Evolutionary conservation across 2,113 vertebrate species (phyloP).

Genomic region (Pseudonaja textilis): DNA sequence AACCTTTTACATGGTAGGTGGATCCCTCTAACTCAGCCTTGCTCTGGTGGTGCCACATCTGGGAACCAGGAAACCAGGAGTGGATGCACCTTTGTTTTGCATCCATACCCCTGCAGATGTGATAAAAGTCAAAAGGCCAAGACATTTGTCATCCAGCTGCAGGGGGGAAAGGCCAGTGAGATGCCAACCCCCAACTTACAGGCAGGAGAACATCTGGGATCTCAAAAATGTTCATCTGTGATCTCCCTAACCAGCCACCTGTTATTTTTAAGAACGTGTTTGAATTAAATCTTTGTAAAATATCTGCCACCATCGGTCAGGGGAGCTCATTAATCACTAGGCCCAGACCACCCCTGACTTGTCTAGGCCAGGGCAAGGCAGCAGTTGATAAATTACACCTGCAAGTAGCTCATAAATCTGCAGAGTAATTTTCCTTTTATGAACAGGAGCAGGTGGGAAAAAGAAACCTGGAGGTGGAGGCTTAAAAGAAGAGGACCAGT

Average conservation of each 20-base stretch:
- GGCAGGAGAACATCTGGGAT: background rate
- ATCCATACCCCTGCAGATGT: background rate
- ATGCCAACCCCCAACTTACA: conserved; percentile 32
- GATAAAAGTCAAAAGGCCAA: background rate
- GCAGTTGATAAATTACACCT: conserved; percentile 64
- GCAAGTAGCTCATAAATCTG: conserved; percentile 68
- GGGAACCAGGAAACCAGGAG: background rate
- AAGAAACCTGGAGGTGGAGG: conserved; percentile 32
- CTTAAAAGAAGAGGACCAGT: conserved; percentile 8
- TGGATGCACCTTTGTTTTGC: background rate
- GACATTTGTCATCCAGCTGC: background rate
- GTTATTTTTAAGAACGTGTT: conserved; percentile 62
- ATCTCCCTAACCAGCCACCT: conserved; percentile 40
- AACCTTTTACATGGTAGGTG: background rate
- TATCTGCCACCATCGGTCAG: conserved; percentile 49
- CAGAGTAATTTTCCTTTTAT: conserved; percentile 64
- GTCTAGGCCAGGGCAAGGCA: conserved; percentile 44
- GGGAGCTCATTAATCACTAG: conserved; percentile 57
- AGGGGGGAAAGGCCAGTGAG: background rate
- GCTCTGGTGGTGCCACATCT: background rate
- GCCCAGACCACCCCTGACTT: conserved; percentile 38
- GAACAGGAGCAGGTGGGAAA: conserved; percentile 33
- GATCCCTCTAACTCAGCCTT: background rate
- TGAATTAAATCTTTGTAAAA: conserved; percentile 63
- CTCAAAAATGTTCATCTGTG: conserved; percentile 24